Evolutionary conservation across 1,140 invertebrate genomes (phyloP), one percentile per base, ranked within the genome.

Genomic region (Parapsyche elsis): DNA sequence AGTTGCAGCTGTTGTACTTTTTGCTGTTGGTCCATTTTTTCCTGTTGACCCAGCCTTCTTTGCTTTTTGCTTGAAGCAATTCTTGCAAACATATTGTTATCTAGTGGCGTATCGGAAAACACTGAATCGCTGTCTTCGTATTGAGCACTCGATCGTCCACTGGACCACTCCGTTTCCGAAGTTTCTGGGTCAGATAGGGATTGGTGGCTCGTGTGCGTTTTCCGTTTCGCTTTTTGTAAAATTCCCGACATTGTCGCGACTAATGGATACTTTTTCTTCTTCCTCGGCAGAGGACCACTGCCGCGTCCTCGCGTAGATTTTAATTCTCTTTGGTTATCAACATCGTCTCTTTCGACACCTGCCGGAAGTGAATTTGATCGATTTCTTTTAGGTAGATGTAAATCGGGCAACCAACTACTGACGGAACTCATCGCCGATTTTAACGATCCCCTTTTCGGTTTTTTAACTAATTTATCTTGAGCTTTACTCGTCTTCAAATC

Each of bases 401-500:
- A 88, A 85, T 95, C 94, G 0, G 95, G 95, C 38, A 97, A 86
- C 92, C 95, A 94, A 84, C 92, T 93, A 84, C 92, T 94, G 84
- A 95, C 92, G 0, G 94, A 94, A 84, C 90, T 94, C 92, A 96
- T 94, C 0, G 94, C 95, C 57, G 93, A 93, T 87, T 94, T 94
- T 57, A 95, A 85, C 0, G 93, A 94, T n/a, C 92, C 92, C 79
- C 92, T 86, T 86, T 93, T 92, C 30, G 93, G 89, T 85, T 95
- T 94, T 86, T 94, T 94, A 2, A 85, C 83, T 64, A 89, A 83
- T 86, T 92, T 92, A 82, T 91, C 91, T 84, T 92, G 90, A 16
- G 84, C 61, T 83, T 90, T 88, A 78, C 85, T 83, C 44, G 90
- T 87, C 86, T 92, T 93, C 21, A 93, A 88, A 84, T 94, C 92